Evolutionary conservation across 2,797 vertebrate species (phyloP).

Genomic region (Mormyrops boulengeri): DNA sequence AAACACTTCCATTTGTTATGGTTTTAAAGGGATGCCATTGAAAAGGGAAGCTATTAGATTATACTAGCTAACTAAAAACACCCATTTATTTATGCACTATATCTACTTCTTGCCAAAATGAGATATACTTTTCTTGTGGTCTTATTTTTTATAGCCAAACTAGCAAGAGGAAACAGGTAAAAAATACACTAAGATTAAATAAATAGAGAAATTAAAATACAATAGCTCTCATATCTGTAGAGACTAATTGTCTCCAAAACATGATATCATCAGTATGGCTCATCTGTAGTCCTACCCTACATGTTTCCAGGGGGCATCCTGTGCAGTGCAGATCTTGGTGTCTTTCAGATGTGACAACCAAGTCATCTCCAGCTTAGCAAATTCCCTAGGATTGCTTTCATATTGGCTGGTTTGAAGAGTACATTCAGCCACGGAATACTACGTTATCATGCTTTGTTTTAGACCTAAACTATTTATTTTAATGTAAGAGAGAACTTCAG

Average conservation of each 20-base stretch:
- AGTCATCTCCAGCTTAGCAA: slow-evolving; percentile 12
- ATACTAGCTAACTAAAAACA: slow-evolving; percentile 45
- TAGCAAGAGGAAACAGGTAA: slow-evolving; percentile 42
- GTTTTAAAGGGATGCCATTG: slow-evolving; percentile 39
- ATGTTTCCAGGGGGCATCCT: slow-evolving; percentile 9
- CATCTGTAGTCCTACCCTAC: slow-evolving; percentile 14
- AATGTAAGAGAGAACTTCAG: not conserved
- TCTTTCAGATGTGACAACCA: slow-evolving; percentile 18
- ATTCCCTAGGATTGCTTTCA: not conserved
- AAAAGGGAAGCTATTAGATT: slow-evolving; percentile 47
- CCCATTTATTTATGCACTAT: slow-evolving; percentile 67
- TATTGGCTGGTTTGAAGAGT: slow-evolving; percentile 2
- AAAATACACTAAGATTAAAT: slow-evolving; percentile 26
- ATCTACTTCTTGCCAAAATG: slow-evolving; percentile 78
- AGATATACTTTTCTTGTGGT: slow-evolving; percentile 69
- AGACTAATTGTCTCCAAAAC: slow-evolving; percentile 13
- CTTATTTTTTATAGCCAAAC: slow-evolving; percentile 72
- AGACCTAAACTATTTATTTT: slow-evolving; percentile 15
- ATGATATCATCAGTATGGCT: slow-evolving; percentile 19
- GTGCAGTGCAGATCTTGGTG: slow-evolving; percentile 14
- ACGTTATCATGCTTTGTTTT: not conserved
- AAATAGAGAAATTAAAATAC: slow-evolving; percentile 40
- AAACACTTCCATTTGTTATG: slow-evolving; percentile 55
- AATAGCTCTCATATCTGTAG: slow-evolving; percentile 11
- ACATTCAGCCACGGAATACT: slow-evolving; percentile 7